A percentile compares a stretch with the other conserved stretches of the same genome.
Evolutionary conservation across 2,797 vertebrate species (phyloP).

Genomic region (Vipera ursinii): DNA sequence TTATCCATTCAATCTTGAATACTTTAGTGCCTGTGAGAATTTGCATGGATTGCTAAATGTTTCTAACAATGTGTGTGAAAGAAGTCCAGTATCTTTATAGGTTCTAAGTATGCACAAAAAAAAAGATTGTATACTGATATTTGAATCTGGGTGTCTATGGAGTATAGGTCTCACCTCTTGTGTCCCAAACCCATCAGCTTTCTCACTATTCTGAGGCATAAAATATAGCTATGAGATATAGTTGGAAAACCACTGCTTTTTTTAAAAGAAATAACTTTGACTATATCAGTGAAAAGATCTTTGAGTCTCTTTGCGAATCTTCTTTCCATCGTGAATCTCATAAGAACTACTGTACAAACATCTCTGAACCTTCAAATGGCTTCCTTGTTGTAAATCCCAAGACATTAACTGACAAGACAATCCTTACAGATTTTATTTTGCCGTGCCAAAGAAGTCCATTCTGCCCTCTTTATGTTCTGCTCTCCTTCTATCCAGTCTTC

Average conservation of each 20-base stretch:
- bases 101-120: not conserved
- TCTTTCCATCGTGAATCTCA: not conserved
- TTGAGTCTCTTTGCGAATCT: not conserved
- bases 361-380: not conserved
- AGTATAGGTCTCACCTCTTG: not conserved
- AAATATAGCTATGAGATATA: not conserved
- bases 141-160: not conserved
- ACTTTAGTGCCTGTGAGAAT: not conserved
- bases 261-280: not conserved
- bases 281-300: not conserved
- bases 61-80: not conserved
- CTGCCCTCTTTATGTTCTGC: conserved; percentile 50
- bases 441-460: not conserved
- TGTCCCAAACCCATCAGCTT: not conserved
- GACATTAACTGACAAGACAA: not conserved
- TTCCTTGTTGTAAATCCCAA: not conserved
- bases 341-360: not conserved
- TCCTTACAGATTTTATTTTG: not conserved
- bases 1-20: not conserved
- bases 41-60: not conserved
- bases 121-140: not conserved
- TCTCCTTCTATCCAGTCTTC: conserved; percentile 50
- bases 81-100: not conserved
- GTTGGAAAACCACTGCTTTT: not conserved
- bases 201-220: not conserved